Percentiles rank a stretch among this genome's conserved stretches.
These are phyloP conservation scores for Polymixis flavicincta DNA, from an alignment of 2,888 invertebrate genomes.

Conservation along the genomic window DNA sequence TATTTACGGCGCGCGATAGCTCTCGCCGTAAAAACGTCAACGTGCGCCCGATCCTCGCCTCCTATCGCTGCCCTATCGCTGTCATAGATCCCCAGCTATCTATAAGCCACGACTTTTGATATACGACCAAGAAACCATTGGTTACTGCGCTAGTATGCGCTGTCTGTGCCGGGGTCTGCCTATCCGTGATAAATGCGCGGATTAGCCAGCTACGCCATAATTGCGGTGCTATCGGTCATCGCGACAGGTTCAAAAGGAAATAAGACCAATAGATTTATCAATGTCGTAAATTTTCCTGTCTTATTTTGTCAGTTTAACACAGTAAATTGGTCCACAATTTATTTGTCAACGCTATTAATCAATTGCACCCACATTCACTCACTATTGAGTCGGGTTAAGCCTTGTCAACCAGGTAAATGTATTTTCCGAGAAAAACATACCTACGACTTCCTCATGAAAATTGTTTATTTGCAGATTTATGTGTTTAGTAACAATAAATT, in stretches of 20 bases:
- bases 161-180: slow-evolving; percentile 21
- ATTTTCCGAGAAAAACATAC: slow-evolving; percentile 26
- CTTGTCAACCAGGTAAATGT: slow-evolving; percentile 4
- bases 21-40: slow-evolving; percentile 86
- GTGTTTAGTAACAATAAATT: slow-evolving; percentile 11
- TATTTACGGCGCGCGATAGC: slow-evolving; percentile 84
- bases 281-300: slow-evolving; percentile 10
- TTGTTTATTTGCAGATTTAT: slow-evolving; percentile 12
- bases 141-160: slow-evolving; percentile 50
- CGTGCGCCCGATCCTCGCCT: slow-evolving; percentile 75
- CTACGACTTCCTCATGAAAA: neutral
- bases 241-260: slow-evolving; percentile 10
- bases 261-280: neutral
- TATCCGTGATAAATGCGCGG: slow-evolving; percentile 60
- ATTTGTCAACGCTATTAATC: slow-evolving; percentile 7
- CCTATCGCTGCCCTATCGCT: slow-evolving; percentile 75
- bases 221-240: slow-evolving; percentile 21
- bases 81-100: slow-evolving; percentile 70
- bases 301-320: neutral
- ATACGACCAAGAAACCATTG: slow-evolving; percentile 69
- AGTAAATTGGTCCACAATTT: slow-evolving; percentile 20
- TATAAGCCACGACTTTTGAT: slow-evolving; percentile 71
- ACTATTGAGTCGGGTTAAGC: neutral
- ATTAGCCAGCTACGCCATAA: slow-evolving; percentile 47
- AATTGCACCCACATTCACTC: slow-evolving; percentile 15